Conservation (phyloP, 2,113 vertebrate genomes). For the Thryonomys swinderianus region DNA sequence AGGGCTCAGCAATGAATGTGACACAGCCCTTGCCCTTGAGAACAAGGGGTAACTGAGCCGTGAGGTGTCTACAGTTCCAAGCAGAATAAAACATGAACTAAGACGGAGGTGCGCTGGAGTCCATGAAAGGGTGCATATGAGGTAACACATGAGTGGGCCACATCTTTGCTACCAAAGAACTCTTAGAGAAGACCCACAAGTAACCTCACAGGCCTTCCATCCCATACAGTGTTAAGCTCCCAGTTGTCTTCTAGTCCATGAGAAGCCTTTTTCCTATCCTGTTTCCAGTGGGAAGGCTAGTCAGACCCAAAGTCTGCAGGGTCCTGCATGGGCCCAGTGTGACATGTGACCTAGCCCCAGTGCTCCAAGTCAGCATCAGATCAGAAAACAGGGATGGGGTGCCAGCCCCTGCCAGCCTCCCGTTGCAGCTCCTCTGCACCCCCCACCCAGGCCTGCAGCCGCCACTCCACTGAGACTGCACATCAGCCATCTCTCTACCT, state of each 20-base stretch:
- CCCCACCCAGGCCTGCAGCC: conserved; percentile 29
- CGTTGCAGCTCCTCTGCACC: neutral
- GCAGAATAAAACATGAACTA: neutral
- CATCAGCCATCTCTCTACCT: conserved; percentile 17
- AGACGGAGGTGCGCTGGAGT: neutral
- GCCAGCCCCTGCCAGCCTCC: neutral
- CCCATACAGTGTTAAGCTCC: neutral
- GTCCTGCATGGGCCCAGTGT: neutral
- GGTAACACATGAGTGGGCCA: neutral
- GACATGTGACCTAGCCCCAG: neutral
- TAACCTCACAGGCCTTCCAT: neutral
- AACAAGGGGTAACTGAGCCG: neutral
- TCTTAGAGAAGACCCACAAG: neutral
- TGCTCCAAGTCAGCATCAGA: neutral
- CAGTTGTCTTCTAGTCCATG: neutral
- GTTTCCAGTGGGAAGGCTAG: neutral
- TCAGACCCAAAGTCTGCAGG: neutral
- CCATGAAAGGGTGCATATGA: neutral
- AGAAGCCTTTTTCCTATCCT: neutral
- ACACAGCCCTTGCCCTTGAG: neutral
- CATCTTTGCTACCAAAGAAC: neutral
- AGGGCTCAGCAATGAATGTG: neutral
- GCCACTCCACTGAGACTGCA: neutral
- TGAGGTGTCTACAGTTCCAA: neutral
- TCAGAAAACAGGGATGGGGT: neutral